Percentiles rank a stretch among this genome's conserved stretches.
These are phyloP conservation scores for Platyura marginata DNA, from an alignment of 1,140 invertebrate genomes.

Conservation along the genomic window DNA sequence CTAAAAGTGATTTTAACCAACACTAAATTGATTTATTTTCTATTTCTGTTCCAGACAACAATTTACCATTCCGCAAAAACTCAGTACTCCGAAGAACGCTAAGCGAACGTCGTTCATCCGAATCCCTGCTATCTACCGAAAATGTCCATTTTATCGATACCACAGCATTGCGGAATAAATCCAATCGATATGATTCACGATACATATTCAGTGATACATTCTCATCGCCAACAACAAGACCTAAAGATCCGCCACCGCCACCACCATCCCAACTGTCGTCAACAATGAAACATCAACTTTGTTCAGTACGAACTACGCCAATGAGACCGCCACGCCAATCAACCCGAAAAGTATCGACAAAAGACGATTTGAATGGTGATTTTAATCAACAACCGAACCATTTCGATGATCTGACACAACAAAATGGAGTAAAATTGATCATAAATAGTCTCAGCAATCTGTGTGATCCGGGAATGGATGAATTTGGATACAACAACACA, in stretches of 20 bases:
- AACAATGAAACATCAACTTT: no score
- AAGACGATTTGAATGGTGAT: neutral
- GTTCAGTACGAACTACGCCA: constrained; percentile 1
- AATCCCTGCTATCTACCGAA: neutral
- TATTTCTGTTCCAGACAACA: neutral
- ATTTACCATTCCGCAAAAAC: neutral
- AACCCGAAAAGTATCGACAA: neutral
- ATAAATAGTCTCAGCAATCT: neutral
- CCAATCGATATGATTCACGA: constrained; percentile 34
- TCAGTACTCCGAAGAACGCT: neutral
- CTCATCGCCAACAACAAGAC: constrained; percentile 12
- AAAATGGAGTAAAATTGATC: neutral
- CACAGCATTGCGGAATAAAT: constrained; percentile 53
- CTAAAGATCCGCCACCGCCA: constrained; percentile 24
- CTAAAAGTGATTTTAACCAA: no score
- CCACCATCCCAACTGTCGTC: constrained; percentile 15
- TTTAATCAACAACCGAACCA: neutral
- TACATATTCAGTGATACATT: constrained; percentile 27
- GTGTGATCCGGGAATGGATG: no score
- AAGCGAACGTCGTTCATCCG: neutral
- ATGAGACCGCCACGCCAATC: neutral
- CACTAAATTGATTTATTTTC: no score
- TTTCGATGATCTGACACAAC: neutral
- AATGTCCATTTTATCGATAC: constrained; percentile 42
- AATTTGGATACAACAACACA: no score